These are phyloP conservation scores for Chaetops frenatus DNA, from an alignment of 2,113 vertebrate species.

Conservation along the genomic window DNA sequence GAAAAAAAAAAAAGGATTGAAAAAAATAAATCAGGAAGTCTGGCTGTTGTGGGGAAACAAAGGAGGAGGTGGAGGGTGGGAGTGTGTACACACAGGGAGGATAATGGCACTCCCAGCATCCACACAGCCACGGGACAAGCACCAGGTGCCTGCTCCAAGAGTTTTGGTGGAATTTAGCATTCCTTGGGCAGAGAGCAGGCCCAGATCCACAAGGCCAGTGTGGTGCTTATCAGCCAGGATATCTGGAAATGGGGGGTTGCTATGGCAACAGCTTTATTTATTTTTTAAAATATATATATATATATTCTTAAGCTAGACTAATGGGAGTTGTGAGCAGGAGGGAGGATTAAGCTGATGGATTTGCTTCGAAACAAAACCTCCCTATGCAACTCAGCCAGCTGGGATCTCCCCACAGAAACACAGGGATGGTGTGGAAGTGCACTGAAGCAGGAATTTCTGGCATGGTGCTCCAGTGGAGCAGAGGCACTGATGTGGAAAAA, in stretches of 20 bases:
- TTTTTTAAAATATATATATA: too few relatives aligned
- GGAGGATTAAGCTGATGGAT: background rate
- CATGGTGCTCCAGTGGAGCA: background rate
- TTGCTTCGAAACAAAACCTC: conserved; percentile 21
- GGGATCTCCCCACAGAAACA: background rate
- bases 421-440: background rate
- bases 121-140: background rate
- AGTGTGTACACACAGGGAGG: background rate
- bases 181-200: background rate
- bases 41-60: background rate
- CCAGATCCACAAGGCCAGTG: background rate
- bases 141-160: background rate
- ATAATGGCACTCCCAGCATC: background rate
- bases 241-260: conserved; percentile 5
- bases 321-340: conserved; percentile 13
- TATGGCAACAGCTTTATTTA: conserved; percentile 19
- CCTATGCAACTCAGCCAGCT: background rate
- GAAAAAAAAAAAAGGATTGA: background rate
- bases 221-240: background rate
- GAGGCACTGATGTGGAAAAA: background rate
- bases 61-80: background rate
- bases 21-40: background rate
- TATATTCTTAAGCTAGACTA: too few relatives aligned
- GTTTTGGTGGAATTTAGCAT: background rate
- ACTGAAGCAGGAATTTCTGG: background rate